Conservation (phyloP, 2,113 vertebrate genomes). For the Rallus limicola region DNA sequence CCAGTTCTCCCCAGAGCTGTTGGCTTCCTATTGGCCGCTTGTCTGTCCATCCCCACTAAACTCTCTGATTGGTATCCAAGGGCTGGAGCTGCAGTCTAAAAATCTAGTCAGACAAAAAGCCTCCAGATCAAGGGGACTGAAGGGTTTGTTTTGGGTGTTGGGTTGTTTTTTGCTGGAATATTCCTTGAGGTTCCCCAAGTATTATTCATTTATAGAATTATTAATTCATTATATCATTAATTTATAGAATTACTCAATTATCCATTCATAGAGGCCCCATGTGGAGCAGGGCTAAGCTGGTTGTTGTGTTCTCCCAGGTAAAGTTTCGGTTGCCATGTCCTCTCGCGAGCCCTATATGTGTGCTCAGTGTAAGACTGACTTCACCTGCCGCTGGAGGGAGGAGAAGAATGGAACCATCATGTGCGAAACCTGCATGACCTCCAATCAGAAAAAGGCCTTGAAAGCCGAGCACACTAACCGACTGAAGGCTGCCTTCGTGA, state of each 20-base stretch:
- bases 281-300: neutral
- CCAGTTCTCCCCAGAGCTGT: neutral
- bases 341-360: conserved; percentile 92
- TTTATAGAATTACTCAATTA: too few relatives aligned
- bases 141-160: neutral
- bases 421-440: conserved; percentile 96
- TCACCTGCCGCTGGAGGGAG: conserved; percentile 97
- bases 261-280: neutral
- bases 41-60: neutral
- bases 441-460: conserved; percentile 94
- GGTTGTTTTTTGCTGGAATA: neutral
- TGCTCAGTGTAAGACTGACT: conserved; percentile 96
- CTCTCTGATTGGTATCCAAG: neutral
- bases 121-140: neutral
- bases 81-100: neutral
- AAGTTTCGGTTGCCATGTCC: conserved; percentile 68
- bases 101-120: neutral
- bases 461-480: conserved; percentile 95
- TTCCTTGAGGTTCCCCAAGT: neutral
- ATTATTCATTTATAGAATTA: too few relatives aligned
- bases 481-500: conserved; percentile 97
- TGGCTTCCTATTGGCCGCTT: rapidly evolving
- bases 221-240: too few relatives aligned
- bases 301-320: conserved; percentile 69
- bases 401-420: conserved; percentile 91